Evolutionary conservation across 2,888 invertebrate species (phyloP).

Genomic region (Geotrupes spiniger): DNA sequence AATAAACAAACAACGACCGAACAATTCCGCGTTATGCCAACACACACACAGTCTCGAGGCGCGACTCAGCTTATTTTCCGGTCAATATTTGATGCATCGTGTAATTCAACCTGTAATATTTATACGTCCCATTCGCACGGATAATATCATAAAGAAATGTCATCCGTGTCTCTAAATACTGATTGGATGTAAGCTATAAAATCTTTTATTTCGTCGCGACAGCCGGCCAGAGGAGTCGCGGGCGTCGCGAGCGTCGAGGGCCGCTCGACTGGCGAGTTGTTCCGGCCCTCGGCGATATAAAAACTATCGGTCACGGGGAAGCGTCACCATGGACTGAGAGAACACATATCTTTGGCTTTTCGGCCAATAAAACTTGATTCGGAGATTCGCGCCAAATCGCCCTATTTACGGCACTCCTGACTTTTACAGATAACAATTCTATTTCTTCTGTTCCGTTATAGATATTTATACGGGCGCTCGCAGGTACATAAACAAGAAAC

Average conservation of each 20-base stretch:
- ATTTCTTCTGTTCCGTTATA: constrained; percentile 32
- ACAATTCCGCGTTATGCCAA: constrained; percentile 3
- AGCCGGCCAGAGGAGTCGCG: constrained; percentile 32
- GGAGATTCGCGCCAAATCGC: constrained; percentile 45
- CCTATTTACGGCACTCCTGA: constrained; percentile 45
- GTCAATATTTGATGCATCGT: constrained; percentile 42
- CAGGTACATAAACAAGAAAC: neutral
- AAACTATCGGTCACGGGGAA: constrained; percentile 44
- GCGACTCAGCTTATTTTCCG: constrained; percentile 6
- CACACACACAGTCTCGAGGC: constrained; percentile 3
- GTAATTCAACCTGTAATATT: constrained; percentile 40
- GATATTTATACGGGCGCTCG: neutral
- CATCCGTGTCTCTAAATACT: constrained; percentile 47
- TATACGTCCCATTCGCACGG: constrained; percentile 33
- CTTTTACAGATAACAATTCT: constrained; percentile 46
- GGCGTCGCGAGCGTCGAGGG: constrained; percentile 8
- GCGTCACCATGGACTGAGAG: constrained; percentile 40
- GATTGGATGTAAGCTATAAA: constrained; percentile 49
- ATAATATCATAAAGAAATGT: constrained; percentile 41
- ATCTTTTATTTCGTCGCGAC: constrained; percentile 44
- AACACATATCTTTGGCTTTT: constrained; percentile 59
- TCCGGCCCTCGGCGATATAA: constrained; percentile 38
- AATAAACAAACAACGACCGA: no score
- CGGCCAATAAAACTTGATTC: constrained; percentile 61
- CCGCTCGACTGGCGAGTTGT: constrained; percentile 16